These are phyloP conservation scores for Ischnura elegans DNA, from an alignment of 2,888 invertebrate genomes.

Conservation along the genomic window DNA sequence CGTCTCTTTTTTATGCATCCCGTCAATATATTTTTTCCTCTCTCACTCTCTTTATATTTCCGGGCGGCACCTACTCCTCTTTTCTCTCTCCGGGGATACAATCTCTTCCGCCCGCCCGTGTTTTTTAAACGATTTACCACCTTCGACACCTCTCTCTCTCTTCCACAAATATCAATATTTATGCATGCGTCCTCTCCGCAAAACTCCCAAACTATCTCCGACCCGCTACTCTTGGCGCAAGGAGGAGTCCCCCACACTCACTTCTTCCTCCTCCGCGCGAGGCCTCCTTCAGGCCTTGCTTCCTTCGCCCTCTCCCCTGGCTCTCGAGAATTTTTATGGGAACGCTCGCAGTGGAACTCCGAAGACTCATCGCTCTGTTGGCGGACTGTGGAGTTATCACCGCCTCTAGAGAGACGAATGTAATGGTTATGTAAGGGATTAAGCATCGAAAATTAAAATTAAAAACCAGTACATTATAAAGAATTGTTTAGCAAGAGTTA, in stretches of 20 bases:
- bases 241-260: too few species aligned
- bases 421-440: neutral
- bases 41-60: neutral
- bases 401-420: neutral
- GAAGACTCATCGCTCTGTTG: neutral
- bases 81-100: neutral
- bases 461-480: too few species aligned
- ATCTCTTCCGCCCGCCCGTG: conserved; percentile 14
- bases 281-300: neutral
- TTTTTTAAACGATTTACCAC: conserved; percentile 27
- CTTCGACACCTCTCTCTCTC: neutral
- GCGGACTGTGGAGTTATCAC: neutral
- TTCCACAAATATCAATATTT: conserved; percentile 31
- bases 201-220: neutral
- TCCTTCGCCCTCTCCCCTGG: too few species aligned
- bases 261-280: neutral
- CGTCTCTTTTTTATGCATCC: neutral
- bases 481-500: too few species aligned
- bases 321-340: neutral
- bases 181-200: neutral
- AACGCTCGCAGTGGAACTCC: neutral
- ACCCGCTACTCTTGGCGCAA: neutral
- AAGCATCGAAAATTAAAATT: too few species aligned
- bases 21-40: neutral
- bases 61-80: neutral